Base-by-base conservation (phyloP, 2,797 vertebrate species). In the Spinibarbus caldwelli region DNA sequence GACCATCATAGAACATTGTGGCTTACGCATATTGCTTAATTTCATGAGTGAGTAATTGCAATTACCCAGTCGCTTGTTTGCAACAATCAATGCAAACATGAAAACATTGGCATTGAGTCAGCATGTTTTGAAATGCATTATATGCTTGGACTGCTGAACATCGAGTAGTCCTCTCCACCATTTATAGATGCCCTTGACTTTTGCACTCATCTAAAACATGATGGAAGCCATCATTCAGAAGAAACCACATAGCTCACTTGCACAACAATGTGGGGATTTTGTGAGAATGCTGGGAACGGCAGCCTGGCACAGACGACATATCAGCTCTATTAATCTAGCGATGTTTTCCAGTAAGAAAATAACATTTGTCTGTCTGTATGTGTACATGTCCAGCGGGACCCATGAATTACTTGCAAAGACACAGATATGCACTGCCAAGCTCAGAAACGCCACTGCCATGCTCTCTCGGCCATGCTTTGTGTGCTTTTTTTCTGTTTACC, bases 11-110 rank as follows among this genome's bases (percentile, higher is more conserved):
- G 47, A 49, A 36, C 76, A 78, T 21, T 68, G 47, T 41, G 29
- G 57, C 73, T 67, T 17, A 43, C 38, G 17, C n/a, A 45, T 45
- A 62, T 90, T 91, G 88, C 92, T 92, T 92, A 86, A 88, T 84
- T 80, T 84, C 73, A 88, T 86, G 90, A 89, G 92, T 94, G 93
- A 95, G 89, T 95, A 93, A 94, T 90, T 89, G 84, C 91, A 94
- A 93, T 93, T 90, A 90, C 85, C 72, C 87, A 82, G 90, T 91
- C 88, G 88, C 84, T 89, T 90, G 87, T 90, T 90, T 90, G 92
- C 92, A 93, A 91, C 88, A 78, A 86, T 89, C 78, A 59, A 85
- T 90, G 90, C 90, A 93, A 92, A 92, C 88, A 82, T 47, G 87
- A 90, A 92, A 92, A 91, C 88, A 80, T 47, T 70, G 75, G 83